These are phyloP conservation scores for Aplysina aerophoba DNA, from an alignment of 37 sponge, comb jelly and placozoan genomes.

Conservation along the genomic window DNA sequence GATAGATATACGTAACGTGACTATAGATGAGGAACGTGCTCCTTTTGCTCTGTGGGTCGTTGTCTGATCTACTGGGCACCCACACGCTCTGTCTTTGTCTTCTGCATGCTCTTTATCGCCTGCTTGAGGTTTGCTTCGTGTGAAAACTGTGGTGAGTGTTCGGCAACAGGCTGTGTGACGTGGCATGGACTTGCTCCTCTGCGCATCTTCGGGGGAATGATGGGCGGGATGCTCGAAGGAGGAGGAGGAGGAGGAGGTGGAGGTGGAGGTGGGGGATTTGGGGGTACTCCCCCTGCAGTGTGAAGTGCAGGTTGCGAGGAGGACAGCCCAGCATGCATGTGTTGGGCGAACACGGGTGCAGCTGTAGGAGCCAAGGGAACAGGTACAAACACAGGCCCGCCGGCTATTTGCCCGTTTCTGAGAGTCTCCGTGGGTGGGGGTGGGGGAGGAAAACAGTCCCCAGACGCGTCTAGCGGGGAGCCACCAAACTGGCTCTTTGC, in stretches of 20 bases:
- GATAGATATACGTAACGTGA: too few species aligned
- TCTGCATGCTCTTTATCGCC: too few species aligned
- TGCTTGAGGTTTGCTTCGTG: too few species aligned
- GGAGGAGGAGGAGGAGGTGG: background rate
- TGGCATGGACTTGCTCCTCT: too few species aligned
- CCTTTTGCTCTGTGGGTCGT: too few species aligned
- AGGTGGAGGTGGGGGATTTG: background rate
- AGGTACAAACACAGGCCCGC: conserved; percentile 30
- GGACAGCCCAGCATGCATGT: too few species aligned
- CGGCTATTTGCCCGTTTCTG: conserved; percentile 1
- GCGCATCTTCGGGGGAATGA: too few species aligned
- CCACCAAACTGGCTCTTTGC: background rate
- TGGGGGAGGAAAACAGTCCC: conserved; percentile 14
- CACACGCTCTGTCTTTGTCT: too few species aligned
- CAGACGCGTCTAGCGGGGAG: background rate
- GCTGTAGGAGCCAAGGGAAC: background rate
- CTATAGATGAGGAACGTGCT: too few species aligned
- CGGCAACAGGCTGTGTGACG: too few species aligned
- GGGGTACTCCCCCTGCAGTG: background rate
- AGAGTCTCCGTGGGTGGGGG: background rate
- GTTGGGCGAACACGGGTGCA: background rate
- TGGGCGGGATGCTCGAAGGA: background rate
- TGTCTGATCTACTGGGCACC: too few species aligned
- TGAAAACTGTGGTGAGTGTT: too few species aligned
- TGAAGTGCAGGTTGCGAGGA: background rate